phyloP scores from a whole-genome alignment of 2,113 vertebrate species.

The Melanotaenia duboulayi region DNA sequence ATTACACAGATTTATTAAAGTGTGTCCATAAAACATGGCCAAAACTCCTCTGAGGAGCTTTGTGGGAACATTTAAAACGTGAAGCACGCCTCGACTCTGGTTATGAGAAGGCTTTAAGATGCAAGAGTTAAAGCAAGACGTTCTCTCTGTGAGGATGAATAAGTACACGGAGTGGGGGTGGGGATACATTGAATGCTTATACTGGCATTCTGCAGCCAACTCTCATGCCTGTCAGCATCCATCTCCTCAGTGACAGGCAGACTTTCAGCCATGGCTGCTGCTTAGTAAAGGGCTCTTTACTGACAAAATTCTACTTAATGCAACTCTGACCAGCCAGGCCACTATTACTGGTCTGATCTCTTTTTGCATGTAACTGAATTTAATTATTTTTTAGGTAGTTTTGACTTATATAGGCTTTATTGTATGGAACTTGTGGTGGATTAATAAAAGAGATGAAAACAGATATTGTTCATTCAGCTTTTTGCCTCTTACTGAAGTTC shows the following conservation, averaged over 20 bases:
- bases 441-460: neutral
- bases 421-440: neutral
- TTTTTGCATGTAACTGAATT: conserved; percentile 17
- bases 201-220: conserved; percentile 43
- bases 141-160: conserved; percentile 31
- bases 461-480: neutral
- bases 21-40: conserved; percentile 37
- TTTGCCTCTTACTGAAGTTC: neutral
- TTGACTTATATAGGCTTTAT: neutral
- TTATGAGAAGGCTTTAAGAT: conserved; percentile 51
- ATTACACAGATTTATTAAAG: too few species aligned
- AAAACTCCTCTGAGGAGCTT: conserved; percentile 34
- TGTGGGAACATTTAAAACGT: conserved; percentile 39
- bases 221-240: conserved; percentile 66
- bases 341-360: conserved; percentile 11
- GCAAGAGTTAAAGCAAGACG: conserved; percentile 30
- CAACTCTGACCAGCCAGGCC: conserved; percentile 24
- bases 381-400: conserved; percentile 18
- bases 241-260: conserved; percentile 49
- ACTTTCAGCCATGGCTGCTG: conserved; percentile 18
- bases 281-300: conserved; percentile 39
- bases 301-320: conserved; percentile 36
- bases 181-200: conserved; percentile 28
- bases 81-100: conserved; percentile 11
- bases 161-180: conserved; percentile 16